Evolutionary conservation across 2,888 invertebrate species (phyloP), one percentile per base, ranked within the genome.

Genomic region (Sphaerophoria rueppellii): DNA sequence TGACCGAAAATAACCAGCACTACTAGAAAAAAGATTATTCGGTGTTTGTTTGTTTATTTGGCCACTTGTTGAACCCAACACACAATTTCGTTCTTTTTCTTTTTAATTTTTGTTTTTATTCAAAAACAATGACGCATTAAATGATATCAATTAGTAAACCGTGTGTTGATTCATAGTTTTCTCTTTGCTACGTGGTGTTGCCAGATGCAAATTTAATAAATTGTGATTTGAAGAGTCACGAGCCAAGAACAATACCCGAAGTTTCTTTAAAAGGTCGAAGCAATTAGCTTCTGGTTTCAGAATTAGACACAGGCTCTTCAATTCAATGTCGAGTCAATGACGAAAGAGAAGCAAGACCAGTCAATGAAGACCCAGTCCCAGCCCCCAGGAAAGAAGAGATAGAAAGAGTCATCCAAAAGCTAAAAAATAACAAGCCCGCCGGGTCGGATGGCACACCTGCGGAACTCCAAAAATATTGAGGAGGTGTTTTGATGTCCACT

Each of bases 1-100:
- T 75, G 67, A 75, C 83, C 79, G 71, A 79, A 79, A 83, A 83
- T 83, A 83, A 79, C 79, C 67, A 75, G 65, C 46, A 70, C 74
- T 65, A 48, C 60, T 24, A 63, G 73, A 72, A 69, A 58, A 48
- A 58, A 40, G 11, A 48, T 24, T 4, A 58, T 37, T 61, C 50
- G 32, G 46, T 67, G 24, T 24, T 24, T 24, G 24, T 24, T 24
- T 24, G 2, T 24, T 24, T 24, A 24, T 71, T 60, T 60, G 75
- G 75, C 83, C 83, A 83, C 83, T 83, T 83, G 83, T 83, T 79
- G 79, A 79, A 60, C 46, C 34, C 12, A 73, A 48, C 52, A 54
- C 70, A 80, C 74, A 48, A 40, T 40, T 63, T 77, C 43, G 24
- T 43, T 37, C 7, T 4, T 37, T 37, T 37, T 4, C 7, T 37